Conservation (phyloP, 2,888 invertebrate species). For the Agapostemon virescens region DNA sequence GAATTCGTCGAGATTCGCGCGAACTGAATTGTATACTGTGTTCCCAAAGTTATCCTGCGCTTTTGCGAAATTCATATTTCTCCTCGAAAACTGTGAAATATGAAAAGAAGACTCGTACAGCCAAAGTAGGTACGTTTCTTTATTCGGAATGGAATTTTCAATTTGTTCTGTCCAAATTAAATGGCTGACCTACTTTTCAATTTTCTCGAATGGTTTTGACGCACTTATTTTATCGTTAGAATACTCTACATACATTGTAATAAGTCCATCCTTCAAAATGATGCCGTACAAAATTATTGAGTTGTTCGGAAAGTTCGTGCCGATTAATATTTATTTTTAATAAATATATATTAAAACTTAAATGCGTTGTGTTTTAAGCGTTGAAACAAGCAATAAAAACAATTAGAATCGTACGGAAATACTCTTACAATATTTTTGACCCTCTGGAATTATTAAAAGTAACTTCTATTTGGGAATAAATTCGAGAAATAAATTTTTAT, state of each 20-base stretch:
- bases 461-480: no score
- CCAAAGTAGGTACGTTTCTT: not conserved
- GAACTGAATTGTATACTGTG: slow-evolving; percentile 6
- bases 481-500: no score
- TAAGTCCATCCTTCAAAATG: no score
- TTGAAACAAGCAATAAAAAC: no score
- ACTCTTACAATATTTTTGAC: no score
- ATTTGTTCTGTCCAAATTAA: not conserved
- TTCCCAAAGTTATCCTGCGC: not conserved
- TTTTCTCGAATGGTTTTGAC: not conserved
- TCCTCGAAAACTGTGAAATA: not conserved
- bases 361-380: no score
- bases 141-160: not conserved
- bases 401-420: no score
- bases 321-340: no score
- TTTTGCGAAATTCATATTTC: not conserved
- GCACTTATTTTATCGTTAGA: not conserved
- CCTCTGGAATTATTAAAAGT: no score
- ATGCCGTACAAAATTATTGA: no score
- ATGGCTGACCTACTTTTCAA: not conserved
- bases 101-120: not conserved
- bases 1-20: not conserved
- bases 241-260: not conserved
- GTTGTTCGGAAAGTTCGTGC: no score
- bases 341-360: no score